Conservation (phyloP, 2,888 invertebrate genomes). For the Erebia ligea region DNA sequence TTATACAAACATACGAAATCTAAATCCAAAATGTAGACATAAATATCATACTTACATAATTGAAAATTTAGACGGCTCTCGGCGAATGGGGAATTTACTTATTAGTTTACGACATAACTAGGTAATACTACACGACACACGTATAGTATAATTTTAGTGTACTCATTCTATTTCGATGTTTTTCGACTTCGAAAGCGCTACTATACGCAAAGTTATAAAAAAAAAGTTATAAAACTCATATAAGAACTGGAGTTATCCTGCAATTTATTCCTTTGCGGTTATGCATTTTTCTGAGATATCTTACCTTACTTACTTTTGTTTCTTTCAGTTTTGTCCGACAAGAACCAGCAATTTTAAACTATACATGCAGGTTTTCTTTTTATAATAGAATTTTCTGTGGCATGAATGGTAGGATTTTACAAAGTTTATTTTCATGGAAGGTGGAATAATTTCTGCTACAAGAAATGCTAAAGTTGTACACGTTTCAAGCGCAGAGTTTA, state of each 20-base stretch:
- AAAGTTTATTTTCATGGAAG: slow-evolving; percentile 3
- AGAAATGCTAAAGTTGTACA: background rate
- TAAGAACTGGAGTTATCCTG: slow-evolving; percentile 30
- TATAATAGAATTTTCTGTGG: background rate
- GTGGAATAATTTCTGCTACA: background rate
- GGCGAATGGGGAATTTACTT: slow-evolving; percentile 16
- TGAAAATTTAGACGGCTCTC: slow-evolving; percentile 5
- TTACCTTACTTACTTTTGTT: slow-evolving; percentile 12
- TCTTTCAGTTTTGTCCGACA: slow-evolving; percentile 4
- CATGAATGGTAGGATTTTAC: background rate
- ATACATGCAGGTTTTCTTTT: background rate
- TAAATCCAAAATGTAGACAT: too few relatives aligned
- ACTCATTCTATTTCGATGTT: too few relatives aligned
- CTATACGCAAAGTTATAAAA: too few relatives aligned
- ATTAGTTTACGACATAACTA: too few relatives aligned
- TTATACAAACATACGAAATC: background rate
- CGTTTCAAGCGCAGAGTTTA: background rate
- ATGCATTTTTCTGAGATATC: slow-evolving; percentile 25
- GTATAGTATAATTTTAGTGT: too few relatives aligned
- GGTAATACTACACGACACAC: too few relatives aligned
- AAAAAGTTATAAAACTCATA: too few relatives aligned
- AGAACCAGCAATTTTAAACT: slow-evolving; percentile 11
- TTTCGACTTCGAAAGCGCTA: slow-evolving; percentile 29
- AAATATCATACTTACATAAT: too few relatives aligned
- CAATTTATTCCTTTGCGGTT: slow-evolving; percentile 28